Evolutionary conservation across 1,140 invertebrate species (phyloP).

Genomic region (Laupala kohalensis): DNA sequence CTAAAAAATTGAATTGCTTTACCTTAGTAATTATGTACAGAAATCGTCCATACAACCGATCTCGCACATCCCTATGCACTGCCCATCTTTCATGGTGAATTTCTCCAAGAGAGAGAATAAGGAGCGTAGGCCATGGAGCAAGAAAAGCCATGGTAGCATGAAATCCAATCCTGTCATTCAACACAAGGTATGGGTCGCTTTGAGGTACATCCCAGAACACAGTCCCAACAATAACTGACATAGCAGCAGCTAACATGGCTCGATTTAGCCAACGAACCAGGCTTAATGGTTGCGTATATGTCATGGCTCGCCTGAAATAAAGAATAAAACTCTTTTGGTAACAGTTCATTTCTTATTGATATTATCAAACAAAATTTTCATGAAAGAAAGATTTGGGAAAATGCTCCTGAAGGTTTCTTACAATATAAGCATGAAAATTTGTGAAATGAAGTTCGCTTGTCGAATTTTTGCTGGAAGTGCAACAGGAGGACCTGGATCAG

Average conservation of each 20-base stretch:
- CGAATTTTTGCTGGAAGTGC: slow-evolving; percentile 50
- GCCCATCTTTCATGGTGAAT: slow-evolving; percentile 49
- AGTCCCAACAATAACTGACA: slow-evolving; percentile 72
- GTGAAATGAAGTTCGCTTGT: slow-evolving; percentile 42
- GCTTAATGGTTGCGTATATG: slow-evolving; percentile 80
- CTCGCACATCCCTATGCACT: slow-evolving; percentile 62
- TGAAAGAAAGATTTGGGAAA: neutral
- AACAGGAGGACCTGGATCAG: slow-evolving; percentile 63
- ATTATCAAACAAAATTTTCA: neutral
- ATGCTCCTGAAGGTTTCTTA: slow-evolving; percentile 29
- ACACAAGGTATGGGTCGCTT: slow-evolving; percentile 52
- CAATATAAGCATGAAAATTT: slow-evolving; percentile 58
- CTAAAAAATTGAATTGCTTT: neutral
- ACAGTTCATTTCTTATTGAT: neutral
- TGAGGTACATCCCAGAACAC: slow-evolving; percentile 78
- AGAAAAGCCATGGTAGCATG: slow-evolving; percentile 71
- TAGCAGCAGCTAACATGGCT: slow-evolving; percentile 57
- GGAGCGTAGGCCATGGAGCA: slow-evolving; percentile 58
- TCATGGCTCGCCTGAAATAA: slow-evolving; percentile 42
- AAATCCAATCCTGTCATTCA: slow-evolving; percentile 61
- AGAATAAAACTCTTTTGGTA: neutral
- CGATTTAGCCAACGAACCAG: slow-evolving; percentile 62
- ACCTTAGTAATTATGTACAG: slow-evolving; percentile 69
- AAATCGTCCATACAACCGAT: slow-evolving; percentile 63
- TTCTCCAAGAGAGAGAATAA: slow-evolving; percentile 51